Base-by-base conservation (phyloP, 1,140 invertebrate species). In the Kradibia gibbosae region DNA sequence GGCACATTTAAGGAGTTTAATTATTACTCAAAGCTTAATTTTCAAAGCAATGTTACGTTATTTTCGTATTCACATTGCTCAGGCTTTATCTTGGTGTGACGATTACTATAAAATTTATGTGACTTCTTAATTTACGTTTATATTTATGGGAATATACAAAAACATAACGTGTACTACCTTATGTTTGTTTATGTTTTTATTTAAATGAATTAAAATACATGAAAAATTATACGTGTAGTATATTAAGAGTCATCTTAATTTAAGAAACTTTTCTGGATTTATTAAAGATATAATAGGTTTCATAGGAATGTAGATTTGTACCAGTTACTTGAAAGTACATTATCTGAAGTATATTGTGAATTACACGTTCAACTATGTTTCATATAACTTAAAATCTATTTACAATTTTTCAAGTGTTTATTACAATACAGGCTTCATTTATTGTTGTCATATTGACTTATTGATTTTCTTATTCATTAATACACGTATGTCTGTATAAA, bases 121-220 rank as follows among this genome's bases (percentile, higher is more conserved):
- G 10, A 34, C 10, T 65, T 25, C 31, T 65, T 65, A 36, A 36
- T 20, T 36, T 65, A 34, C 28, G 31, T 20, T 65, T 36, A 36
- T 36, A 65, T 36, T 11, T 28, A 36, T 11, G 13, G 60, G 4
- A 22, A 65, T 36, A 36, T 36, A 36, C 60, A 20, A 5, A n/a
- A 13, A 4, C 17, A 34, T 25, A 3, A 65, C 13, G 10, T 11
- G 1, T 28, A 57, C 53, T 10, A 17, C 0, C 53, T 57, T 25
- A 17, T n/a, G 53, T n/a, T 57, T 57, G 25, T 57, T 57, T 25
- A 57, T 57, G n/a, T n/a, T 57, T 25, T 57, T 57, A 57, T 57
- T 57, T 25, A 25, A 57, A 57, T 57, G 53, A 57, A 57, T 25
- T 57, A 15, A 8, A 53, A 20, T 53, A 53, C 15, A 5, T 57